Evolutionary conservation across 1,140 invertebrate species (phyloP).

Genomic region (Nephotettix cincticeps): DNA sequence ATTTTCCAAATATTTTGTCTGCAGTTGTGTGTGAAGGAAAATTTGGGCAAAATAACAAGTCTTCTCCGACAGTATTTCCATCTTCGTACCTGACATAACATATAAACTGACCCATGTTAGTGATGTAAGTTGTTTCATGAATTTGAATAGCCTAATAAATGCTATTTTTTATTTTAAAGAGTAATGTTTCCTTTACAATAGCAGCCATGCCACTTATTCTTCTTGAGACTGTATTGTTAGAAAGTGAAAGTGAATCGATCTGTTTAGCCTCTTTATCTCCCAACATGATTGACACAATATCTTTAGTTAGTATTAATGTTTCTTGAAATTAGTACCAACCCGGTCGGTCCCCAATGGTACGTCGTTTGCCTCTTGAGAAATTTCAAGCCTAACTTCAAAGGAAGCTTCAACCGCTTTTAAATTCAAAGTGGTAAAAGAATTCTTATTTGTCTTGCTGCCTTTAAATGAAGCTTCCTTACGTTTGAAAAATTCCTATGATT

Average conservation of each 20-base stretch:
- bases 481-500: too few relatives aligned
- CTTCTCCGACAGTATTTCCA: not conserved
- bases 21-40: too few relatives aligned
- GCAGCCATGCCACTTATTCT: not conserved
- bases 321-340: too few relatives aligned
- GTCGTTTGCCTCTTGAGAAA: not conserved
- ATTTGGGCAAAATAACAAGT: not conserved
- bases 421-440: too few relatives aligned
- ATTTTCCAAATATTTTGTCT: not conserved
- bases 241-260: not conserved
- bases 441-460: too few relatives aligned
- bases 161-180: not conserved
- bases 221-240: not conserved
- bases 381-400: not conserved
- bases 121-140: not conserved
- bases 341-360: not conserved
- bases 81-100: constrained; percentile 11
- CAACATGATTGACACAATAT: not conserved
- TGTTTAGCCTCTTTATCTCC: not conserved
- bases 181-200: not conserved
- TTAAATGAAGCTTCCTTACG: too few relatives aligned
- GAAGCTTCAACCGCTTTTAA: not conserved
- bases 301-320: too few relatives aligned
- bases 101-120: not conserved
- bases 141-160: not conserved